Base-by-base conservation (phyloP, 2,888 invertebrate genomes). In the Cynaeus angustus region DNA sequence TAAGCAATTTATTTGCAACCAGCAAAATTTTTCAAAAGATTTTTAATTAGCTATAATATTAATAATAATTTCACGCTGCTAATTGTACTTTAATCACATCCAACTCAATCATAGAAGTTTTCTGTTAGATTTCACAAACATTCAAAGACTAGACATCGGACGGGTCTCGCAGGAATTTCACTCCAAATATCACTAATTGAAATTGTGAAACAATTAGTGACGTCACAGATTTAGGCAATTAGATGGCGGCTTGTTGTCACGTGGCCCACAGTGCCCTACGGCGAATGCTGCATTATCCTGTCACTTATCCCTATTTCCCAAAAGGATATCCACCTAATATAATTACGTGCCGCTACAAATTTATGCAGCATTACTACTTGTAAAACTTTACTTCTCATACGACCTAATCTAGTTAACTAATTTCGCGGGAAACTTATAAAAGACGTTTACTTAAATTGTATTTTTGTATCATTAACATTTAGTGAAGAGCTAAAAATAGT, bases 281-380 rank as follows among this genome's bases (percentile, higher is more conserved):
- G 43, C 55, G 50, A 66, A 62, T 41, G 71, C 53, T 68, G 71
- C 71, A 73, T 73, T 73, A 73, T 71, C 72, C 68, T 71, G 72
- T 72, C 73, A 77, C 77, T 78, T 78, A 78, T 75, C 66, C 66
- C 71, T 73, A 78, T 77, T 78, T 78, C 78, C 78, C 78, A 65
- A 71, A 71, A 71, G 72, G 71, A 71, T 72, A 71, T 66, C 68
- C 64, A 45, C 30, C 64, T 71, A 71, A 71, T 71, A 71, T 67
- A 71, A 71, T 71, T 71, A 71, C 53, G 62, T 50, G 62, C 64
- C 52, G 56, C 71, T 71, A 71, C 67, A 64, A 71, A 67, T 71
- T 67, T 67, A 71, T 71, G 64, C 71, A 56, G 21, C 52, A 37
- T 53, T 45, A 58, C 58, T 67, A 59, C 59, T 67, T 66, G 58